Conservation (phyloP, 2,113 vertebrate genomes). For the Cyphomyrus plagiostoma region DNA sequence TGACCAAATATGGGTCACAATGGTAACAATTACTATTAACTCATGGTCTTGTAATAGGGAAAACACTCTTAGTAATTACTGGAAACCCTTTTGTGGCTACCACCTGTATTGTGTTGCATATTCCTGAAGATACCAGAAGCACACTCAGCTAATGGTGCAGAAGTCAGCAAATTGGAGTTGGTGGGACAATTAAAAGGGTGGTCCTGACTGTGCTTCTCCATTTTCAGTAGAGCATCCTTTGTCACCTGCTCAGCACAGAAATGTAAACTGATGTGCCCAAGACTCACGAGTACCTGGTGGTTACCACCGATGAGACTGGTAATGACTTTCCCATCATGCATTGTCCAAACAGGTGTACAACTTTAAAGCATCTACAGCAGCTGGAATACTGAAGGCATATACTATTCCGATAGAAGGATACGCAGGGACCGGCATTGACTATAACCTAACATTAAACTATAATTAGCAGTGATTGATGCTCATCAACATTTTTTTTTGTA, state of each 20-base stretch:
- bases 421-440: constrained; percentile 31
- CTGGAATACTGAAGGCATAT: neutral
- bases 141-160: neutral
- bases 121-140: neutral
- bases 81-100: neutral
- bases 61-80: neutral
- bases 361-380: constrained; percentile 23
- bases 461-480: constrained; percentile 42
- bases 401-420: neutral
- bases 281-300: neutral
- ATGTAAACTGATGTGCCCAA: neutral
- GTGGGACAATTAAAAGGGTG: neutral
- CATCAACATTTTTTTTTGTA: constrained; percentile 12
- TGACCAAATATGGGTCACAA: neutral
- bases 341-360: constrained; percentile 13
- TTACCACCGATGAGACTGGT: neutral
- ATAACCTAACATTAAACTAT: constrained; percentile 51
- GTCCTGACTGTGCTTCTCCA: neutral
- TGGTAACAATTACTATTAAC: neutral
- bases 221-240: neutral
- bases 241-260: neutral
- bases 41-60: neutral
- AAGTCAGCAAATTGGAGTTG: neutral
- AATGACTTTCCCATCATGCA: neutral
- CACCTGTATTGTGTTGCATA: neutral